Base-by-base conservation (phyloP, 92 coral and sea anemone genomes). In the Paramuricea clavata region DNA sequence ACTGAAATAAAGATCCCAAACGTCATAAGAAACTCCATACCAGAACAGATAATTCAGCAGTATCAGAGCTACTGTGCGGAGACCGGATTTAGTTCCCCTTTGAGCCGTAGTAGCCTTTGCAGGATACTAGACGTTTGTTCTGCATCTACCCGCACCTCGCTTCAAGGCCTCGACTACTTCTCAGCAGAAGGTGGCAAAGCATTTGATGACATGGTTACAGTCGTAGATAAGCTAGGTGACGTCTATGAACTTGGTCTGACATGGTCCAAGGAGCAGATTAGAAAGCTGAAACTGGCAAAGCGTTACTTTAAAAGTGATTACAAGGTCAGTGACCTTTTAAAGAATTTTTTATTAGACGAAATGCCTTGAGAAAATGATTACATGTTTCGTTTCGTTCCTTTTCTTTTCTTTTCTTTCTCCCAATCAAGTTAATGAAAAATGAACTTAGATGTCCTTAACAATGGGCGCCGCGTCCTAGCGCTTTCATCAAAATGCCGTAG, bases 91-190 rank as follows among this genome's bases (percentile, higher is more conserved):
- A 86, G 56, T 72, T 50, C 76, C 52, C 78, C 87, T 88, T 83
- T 89, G 87, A 90, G 93, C 78, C 81, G 49, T 85, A n/a, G 93
- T 36, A 86, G 36, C 68, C 82, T 89, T 3, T 60, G 43, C 44
- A 85, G 93, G 77, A 73, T 90, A 69, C 87, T 90, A 5, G n/a
- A 69, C 41, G 92, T 89, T 79, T 89, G 90, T 86, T 80, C 93
- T 57, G 90, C 93, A 21, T 90, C 90, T 36, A 86, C 65, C 42
- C 84, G 90, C 81, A 90, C 70, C 19, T 85, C 90, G 7, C 91
- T 87, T 81, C 81, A 87, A 36, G 91, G 91, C 12, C 77, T 88
- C 1, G 90, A 88, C 69, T 88, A 88, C 69, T n/a, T n/a, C n/a
- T 82, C 91, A 72, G 87, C 87, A 3, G 83, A 57, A 52, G 92